Conservation (phyloP, 2,113 vertebrate species). For the Myiopsitta monachus region DNA sequence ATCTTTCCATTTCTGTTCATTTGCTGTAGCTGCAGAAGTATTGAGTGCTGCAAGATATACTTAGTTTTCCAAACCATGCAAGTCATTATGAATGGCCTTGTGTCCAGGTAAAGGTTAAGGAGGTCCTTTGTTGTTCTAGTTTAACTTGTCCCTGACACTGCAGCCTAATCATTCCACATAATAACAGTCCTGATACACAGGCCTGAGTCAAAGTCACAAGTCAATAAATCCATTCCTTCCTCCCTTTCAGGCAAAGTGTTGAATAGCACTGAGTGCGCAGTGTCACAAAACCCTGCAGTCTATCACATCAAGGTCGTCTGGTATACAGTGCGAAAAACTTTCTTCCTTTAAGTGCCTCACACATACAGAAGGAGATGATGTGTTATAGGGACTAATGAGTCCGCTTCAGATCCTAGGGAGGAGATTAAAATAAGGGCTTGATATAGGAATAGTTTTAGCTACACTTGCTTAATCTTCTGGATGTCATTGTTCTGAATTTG, state of each 20-base stretch:
- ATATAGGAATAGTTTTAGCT: conserved; percentile 44
- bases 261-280: conserved; percentile 77
- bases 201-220: conserved; percentile 84
- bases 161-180: conserved; percentile 94
- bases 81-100: conserved; percentile 82
- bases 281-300: conserved; percentile 84
- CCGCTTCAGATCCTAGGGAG: background rate
- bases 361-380: background rate
- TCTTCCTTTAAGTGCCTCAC: conserved; percentile 66
- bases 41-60: conserved; percentile 65
- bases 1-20: conserved; percentile 72
- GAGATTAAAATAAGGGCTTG: conserved; percentile 33
- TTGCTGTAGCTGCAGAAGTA: conserved; percentile 67
- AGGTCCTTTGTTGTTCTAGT: conserved; percentile 84
- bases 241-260: conserved; percentile 83
- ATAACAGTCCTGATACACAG: conserved; percentile 90
- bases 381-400: background rate
- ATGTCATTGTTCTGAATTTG: conserved; percentile 8
- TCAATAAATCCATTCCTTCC: conserved; percentile 95
- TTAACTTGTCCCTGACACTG: conserved; percentile 90
- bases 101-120: conserved; percentile 82
- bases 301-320: conserved; percentile 89
- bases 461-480: conserved; percentile 36
- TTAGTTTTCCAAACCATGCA: conserved; percentile 70
- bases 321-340: conserved; percentile 76